Evolutionary conservation across 2,797 vertebrate genomes (phyloP).

Genomic region (Crax fasciolata): DNA sequence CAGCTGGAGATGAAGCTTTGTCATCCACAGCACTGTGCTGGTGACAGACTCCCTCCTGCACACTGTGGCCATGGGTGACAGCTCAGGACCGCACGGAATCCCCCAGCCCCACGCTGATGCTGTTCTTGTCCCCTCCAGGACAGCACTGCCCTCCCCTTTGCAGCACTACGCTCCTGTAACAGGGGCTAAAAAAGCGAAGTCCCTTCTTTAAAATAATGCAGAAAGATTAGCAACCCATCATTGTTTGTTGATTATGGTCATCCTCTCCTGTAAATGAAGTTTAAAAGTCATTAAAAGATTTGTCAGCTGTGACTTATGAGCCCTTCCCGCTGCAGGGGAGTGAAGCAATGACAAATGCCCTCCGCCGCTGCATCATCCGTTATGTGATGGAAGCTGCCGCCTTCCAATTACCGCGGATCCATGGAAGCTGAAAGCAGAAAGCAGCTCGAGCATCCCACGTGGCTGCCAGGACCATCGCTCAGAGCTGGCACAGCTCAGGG

Average conservation of each 20-base stretch:
- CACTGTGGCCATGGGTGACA: rapidly evolving
- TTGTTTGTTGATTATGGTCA: conserved; percentile 77
- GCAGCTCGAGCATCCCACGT: conserved; percentile 23
- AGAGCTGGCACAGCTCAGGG: conserved; percentile 8
- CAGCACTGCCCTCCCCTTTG: background rate
- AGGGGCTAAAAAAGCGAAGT: background rate
- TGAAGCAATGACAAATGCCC: conserved; percentile 77
- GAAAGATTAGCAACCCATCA: conserved; percentile 75
- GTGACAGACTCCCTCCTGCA: background rate
- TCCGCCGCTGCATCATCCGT: conserved; percentile 67
- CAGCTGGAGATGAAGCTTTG: background rate
- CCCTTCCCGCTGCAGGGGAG: conserved; percentile 62
- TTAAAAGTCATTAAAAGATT: conserved; percentile 83
- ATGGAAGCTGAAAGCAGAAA: conserved; percentile 25
- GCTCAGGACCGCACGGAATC: background rate
- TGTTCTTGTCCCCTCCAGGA: background rate
- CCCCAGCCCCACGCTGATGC: background rate
- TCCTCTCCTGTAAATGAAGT: conserved; percentile 84
- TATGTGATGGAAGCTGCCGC: conserved; percentile 67
- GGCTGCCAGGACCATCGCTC: conserved; percentile 60
- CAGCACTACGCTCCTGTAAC: background rate
- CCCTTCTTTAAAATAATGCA: conserved; percentile 7
- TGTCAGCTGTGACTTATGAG: conserved; percentile 83
- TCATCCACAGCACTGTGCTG: rapidly evolving
- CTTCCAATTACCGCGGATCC: conserved; percentile 75